A percentile compares a stretch with the other conserved stretches of the same genome.
Evolutionary conservation across 2,888 invertebrate species (phyloP).

Genomic region (Chirona hameri): DNA sequence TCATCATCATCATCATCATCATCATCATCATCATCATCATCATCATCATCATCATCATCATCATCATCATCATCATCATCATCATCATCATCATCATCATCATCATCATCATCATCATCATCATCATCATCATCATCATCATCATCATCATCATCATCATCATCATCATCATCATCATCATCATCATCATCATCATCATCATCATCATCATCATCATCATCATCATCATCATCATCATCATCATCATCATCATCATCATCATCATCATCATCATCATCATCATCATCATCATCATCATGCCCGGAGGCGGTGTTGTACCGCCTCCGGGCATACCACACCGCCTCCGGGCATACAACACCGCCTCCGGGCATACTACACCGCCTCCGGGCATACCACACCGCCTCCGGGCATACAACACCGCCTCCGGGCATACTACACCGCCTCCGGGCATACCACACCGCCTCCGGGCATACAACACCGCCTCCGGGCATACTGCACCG

Average conservation of each 20-base stretch:
- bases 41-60: neutral
- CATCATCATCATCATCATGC: neutral
- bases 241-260: neutral
- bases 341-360: no score
- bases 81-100: conserved; percentile 10
- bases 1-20: neutral
- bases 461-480: no score
- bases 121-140: conserved; percentile 7
- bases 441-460: no score
- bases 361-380: no score
- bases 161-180: neutral
- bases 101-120: neutral
- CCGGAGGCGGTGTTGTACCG: no score
- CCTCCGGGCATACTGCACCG: no score
- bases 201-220: neutral
- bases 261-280: neutral
- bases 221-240: neutral
- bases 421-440: no score
- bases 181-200: neutral
- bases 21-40: conserved; percentile 4
- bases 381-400: no score
- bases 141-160: neutral
- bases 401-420: no score
- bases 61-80: conserved; percentile 12
- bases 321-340: no score